Evolutionary conservation across 2,113 vertebrate species (phyloP).

Genomic region (Glareola pratincola): DNA sequence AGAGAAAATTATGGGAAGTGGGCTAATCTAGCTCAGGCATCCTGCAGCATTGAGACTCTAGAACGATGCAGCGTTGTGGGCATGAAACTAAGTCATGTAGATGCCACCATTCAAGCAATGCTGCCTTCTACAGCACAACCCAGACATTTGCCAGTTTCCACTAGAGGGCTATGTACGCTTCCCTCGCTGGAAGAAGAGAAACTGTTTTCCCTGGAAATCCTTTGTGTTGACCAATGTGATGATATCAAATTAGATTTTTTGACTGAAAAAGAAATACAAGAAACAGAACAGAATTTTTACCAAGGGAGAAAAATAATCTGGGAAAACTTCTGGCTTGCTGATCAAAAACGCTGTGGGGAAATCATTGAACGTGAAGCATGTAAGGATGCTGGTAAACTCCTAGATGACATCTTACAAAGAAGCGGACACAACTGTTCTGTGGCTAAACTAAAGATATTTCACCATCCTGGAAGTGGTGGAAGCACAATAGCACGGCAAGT

Average conservation of each 20-base stretch:
- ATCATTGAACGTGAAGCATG: constrained; percentile 81
- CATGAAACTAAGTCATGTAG: constrained; percentile 79
- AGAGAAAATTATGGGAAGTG: constrained; percentile 71
- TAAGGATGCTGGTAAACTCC: constrained; percentile 40
- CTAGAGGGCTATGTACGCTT: constrained; percentile 68
- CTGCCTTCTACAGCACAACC: constrained; percentile 14
- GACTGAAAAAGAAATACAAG: constrained; percentile 58
- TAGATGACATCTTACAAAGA: constrained; percentile 47
- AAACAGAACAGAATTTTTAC: constrained; percentile 77
- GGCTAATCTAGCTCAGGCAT: constrained; percentile 71
- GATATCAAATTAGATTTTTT: constrained; percentile 55
- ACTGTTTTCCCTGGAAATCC: constrained; percentile 77
- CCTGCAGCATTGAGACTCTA: constrained; percentile 68
- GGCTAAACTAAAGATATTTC: constrained; percentile 78
- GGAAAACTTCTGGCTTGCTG: constrained; percentile 83
- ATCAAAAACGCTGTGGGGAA: constrained; percentile 69
- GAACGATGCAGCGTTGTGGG: constrained; percentile 74
- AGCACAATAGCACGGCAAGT: constrained; percentile 84
- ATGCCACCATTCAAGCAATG: constrained; percentile 75
- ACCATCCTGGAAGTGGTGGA: constrained; percentile 87
- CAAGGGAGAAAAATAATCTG: constrained; percentile 77
- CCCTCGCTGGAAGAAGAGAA: constrained; percentile 73
- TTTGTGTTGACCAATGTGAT: constrained; percentile 76
- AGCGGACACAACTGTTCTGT: constrained; percentile 53
- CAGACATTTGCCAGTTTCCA: constrained; percentile 72